Base-by-base conservation (phyloP, 1,140 invertebrate species). In the Sweltsa coloradensis region DNA sequence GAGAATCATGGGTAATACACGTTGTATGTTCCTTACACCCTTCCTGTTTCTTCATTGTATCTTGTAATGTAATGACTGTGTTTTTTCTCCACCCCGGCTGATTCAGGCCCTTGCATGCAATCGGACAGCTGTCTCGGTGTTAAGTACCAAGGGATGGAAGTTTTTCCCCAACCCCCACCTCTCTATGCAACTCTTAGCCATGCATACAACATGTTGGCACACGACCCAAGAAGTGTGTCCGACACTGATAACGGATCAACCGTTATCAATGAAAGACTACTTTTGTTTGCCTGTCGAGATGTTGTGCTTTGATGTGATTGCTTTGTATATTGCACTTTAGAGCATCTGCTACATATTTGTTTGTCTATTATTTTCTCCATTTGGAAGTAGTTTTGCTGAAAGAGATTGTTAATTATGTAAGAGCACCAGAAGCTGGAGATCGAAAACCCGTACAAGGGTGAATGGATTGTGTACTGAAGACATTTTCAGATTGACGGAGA, bases 71-170 rank as follows among this genome's bases (percentile, higher is more conserved):
- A n/a, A n/a, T n/a, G n/a, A n/a, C n/a, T n/a, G n/a, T n/a, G n/a
- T n/a, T n/a, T n/a, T n/a, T n/a, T n/a, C n/a, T n/a, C n/a, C n/a
- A n/a, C n/a, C n/a, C n/a, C n/a, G n/a, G n/a, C n/a, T n/a, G n/a
- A n/a, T n/a, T 46, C 77, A 83, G 80, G 70, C 75, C 79, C 69
- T 75, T 85, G 79, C 83, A 86, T 83, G 85, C 83, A 65, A 78
- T 87, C 75, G 82, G 80, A 72, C 74, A 79, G 62, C 75, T 87
- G 66, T 79, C 82, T 63, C 79, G 79, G 76, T 87, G 84, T 89
- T n/a, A 84, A 89, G 85, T 89, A 85, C 73, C 37, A 53, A 31
- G n/a, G n/a, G n/a, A n/a, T n/a, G n/a, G n/a, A n/a, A n/a, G n/a
- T n/a, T n/a, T n/a, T 18, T 3, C 26, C 41, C 6, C 21, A 21